Evolutionary conservation across 2,888 invertebrate genomes (phyloP), one percentile per base, ranked within the genome.

Genomic region (Cantharis rustica): DNA sequence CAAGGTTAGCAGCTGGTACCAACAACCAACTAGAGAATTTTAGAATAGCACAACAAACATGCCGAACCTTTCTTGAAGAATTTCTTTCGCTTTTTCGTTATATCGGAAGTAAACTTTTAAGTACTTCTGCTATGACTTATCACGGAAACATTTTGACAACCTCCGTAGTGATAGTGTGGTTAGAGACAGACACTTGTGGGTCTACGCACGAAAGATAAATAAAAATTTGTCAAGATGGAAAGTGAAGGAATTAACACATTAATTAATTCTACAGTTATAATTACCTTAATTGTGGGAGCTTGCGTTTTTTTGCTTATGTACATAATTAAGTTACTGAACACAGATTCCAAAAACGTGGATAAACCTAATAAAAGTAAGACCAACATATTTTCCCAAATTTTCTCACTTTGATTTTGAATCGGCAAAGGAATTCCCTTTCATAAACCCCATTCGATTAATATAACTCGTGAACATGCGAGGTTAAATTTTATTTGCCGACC

Each of bases 221-320:
- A n/a, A 47, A n/a, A n/a, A 47, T 47, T 47, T 47, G 47, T 47
- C 7, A 47, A 86, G 78, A 84, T 84, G 84, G 85, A 86, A 76
- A 84, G 88, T n/a, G 88, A 89, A 76, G 81, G 86, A 31, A 82
- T 86, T 17, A 84, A 80, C 77, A 80, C 82, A 68, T 73, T 84
- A 63, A 81, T 81, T 26, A 83, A 81, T 76, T 84, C 85, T 27
- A 81, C 85, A 17, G 79, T 86, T 75, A 72, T 86, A n/a, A 71
- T 84, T 26, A 80, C 84, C 75, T 79, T 84, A 72, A 82, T 86
- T 71, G 76, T 85, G 72, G 86, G 86, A 77, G 85, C 81, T 75
- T 84, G 84, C 80, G 84, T 84, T 73, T 79, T 85, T 62, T 75
- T 87, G 72, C 81, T 86, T 73, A 80, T 83, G 75, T 86, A 86